Evolutionary conservation across 92 coral and sea anemone genomes (phyloP).

Genomic region (Chrysogorgia sp.): DNA sequence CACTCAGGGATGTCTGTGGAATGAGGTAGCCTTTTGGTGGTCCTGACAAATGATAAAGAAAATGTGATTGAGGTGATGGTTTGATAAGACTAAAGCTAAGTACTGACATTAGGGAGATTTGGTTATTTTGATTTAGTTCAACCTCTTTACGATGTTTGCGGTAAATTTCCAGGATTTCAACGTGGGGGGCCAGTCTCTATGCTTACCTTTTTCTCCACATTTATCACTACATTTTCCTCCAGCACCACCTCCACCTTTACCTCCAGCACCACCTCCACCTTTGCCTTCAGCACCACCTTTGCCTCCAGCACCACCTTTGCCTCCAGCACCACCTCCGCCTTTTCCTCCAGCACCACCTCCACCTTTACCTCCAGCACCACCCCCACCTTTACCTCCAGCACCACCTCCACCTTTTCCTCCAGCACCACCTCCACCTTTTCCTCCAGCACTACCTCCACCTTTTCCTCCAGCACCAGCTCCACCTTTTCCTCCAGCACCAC

Average conservation of each 20-base stretch:
- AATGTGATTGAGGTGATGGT: not conserved
- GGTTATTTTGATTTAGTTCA: no score
- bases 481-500: slow-evolving; percentile 37
- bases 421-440: not conserved
- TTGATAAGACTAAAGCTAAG: not conserved
- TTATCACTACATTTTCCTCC: slow-evolving; percentile 3
- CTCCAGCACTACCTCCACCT: slow-evolving; percentile 23
- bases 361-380: not conserved
- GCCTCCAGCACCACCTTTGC: not conserved
- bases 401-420: slow-evolving; percentile 12
- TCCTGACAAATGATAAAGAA: not conserved
- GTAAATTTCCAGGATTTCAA: no score
- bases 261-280: slow-evolving; percentile 10
- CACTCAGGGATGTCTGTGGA: slow-evolving; percentile 42
- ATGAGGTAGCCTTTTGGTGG: slow-evolving; percentile 43
- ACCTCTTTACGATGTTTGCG: no score
- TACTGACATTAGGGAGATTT: no score
- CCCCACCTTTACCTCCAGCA: slow-evolving; percentile 2
- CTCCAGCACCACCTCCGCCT: slow-evolving; percentile 13
- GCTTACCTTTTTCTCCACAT: slow-evolving; percentile 25
- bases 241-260: not conserved
- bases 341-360: not conserved
- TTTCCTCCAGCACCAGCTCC: not conserved
- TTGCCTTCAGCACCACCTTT: not conserved
- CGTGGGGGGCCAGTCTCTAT: not conserved